These are phyloP conservation scores for Acrobasis consociella DNA, from an alignment of 2,888 invertebrate genomes.

Conservation along the genomic window DNA sequence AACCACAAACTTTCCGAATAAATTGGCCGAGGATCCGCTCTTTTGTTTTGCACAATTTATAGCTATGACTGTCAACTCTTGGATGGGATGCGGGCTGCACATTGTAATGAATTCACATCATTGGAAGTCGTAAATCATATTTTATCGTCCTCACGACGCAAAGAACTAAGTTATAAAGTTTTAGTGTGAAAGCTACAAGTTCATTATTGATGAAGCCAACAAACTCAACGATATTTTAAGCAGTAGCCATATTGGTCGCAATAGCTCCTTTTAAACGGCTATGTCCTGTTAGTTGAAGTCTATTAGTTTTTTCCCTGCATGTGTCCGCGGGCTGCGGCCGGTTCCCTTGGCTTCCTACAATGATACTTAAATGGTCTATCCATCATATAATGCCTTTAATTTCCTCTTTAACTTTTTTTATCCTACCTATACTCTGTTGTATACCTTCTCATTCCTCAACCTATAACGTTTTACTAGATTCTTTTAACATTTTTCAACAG, in stretches of 20 bases:
- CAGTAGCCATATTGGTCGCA: constrained; percentile 49
- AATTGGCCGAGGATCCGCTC: constrained; percentile 49
- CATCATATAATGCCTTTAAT: constrained; percentile 60
- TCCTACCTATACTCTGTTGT: constrained; percentile 43
- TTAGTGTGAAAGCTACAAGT: constrained; percentile 29
- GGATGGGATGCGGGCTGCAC: constrained; percentile 49
- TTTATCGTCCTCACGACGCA: constrained; percentile 30
- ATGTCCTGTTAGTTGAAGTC: constrained; percentile 57
- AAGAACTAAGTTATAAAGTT: constrained; percentile 24
- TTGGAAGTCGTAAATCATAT: constrained; percentile 41
- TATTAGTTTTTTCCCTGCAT: constrained; percentile 58
- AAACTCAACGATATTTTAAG: constrained; percentile 46
- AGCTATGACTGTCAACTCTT: constrained; percentile 46
- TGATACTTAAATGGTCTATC: constrained; percentile 64
- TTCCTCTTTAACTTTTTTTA: constrained; percentile 59
- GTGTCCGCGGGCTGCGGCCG: constrained; percentile 39
- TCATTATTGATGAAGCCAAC: constrained; percentile 22
- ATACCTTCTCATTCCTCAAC: background rate
- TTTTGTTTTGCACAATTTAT: constrained; percentile 65
- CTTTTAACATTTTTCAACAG: constrained; percentile 42
- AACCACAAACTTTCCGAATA: constrained; percentile 64
- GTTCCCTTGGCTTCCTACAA: constrained; percentile 63
- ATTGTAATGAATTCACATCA: constrained; percentile 45
- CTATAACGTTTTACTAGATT: too few relatives aligned
- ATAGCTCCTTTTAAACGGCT: constrained; percentile 41